Evolutionary conservation across 2,113 vertebrate genomes (phyloP), one percentile per base, ranked within the genome.

Genomic region (Dendrocopos noguchii): DNA sequence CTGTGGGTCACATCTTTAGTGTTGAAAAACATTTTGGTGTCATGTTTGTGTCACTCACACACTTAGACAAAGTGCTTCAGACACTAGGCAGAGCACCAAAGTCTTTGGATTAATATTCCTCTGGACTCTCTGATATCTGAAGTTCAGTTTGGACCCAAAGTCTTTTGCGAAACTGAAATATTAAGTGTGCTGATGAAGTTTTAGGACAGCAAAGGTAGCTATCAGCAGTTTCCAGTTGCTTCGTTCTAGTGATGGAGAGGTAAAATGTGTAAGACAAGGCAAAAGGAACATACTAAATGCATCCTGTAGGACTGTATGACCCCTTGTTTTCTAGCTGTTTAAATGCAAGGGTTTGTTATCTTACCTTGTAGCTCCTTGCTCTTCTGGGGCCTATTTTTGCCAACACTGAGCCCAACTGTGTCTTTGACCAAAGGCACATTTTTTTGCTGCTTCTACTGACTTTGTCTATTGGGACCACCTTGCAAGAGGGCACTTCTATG

Each of bases 61-160:
- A 25, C 22, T 52, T 52, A 94, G 84, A 95, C 78, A 92, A 87
- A 92, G 76, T 74, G 53, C 84, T 91, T 97, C 86, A 86, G 53
- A 75, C 53, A 67, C 31, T 71, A 70, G 95, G 91, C 95, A 94
- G 50, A 76, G 81, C 84, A 86, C 94, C 96, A 96, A 80, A 90
- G 73, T 84, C 91, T 91, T 95, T 96, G 94, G 63, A 65, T 92
- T 55, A 93, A 36, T 81, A 85, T 82, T 96, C 57, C 46, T 95
- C 75, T 87, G 88, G 87, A 94, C 63, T 95, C 81, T 18, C 20
- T 67, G 59, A 33, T 93, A 95, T 96, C 88, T 93, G 88, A 96
- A 96, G 94, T 93, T 88, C 94, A 94, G 91, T 81, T 60, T 0
- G 0, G 79, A 68, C 66, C 31, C 59, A 61, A 34, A 46, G n/a